A percentile compares a stretch with the other conserved stretches of the same genome.
These are phyloP conservation scores for Polymixis flavicincta DNA, from an alignment of 2,888 invertebrate genomes.

Conservation along the genomic window DNA sequence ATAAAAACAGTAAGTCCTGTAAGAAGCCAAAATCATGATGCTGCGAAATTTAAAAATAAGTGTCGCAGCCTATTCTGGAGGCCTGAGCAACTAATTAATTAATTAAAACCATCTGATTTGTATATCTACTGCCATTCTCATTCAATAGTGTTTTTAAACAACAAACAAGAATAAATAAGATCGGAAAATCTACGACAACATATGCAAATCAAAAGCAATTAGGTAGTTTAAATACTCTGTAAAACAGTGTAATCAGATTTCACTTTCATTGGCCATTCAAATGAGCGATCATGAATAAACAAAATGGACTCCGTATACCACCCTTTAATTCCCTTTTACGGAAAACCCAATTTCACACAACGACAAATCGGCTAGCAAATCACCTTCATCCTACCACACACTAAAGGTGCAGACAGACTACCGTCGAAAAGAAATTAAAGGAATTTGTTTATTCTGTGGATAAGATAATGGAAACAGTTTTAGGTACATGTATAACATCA, in stretches of 20 bases:
- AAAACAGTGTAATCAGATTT: constrained; percentile 35
- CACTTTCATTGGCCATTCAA: constrained; percentile 39
- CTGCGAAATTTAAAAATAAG: no score
- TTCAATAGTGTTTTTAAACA: background rate
- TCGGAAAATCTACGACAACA: background rate
- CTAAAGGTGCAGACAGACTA: constrained; percentile 25
- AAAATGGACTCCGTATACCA: background rate
- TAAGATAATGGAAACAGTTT: no score
- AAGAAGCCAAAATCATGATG: no score
- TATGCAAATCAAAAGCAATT: constrained; percentile 38
- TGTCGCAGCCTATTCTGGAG: no score
- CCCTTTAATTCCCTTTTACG: constrained; percentile 16
- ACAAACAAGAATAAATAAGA: background rate
- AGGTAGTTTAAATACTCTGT: constrained; percentile 1
- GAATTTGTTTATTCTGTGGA: no score
- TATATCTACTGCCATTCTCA: background rate
- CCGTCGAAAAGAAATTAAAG: no score
- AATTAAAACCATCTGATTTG: background rate
- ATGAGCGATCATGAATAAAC: constrained; percentile 31
- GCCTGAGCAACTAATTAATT: background rate
- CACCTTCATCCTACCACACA: constrained; percentile 14
- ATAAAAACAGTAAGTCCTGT: no score
- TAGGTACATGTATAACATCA: no score
- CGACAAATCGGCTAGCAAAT: constrained; percentile 5
- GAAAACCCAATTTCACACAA: constrained; percentile 34